These are phyloP conservation scores for Stigmatopora argus DNA, from an alignment of 2,113 vertebrate species.

Conservation along the genomic window DNA sequence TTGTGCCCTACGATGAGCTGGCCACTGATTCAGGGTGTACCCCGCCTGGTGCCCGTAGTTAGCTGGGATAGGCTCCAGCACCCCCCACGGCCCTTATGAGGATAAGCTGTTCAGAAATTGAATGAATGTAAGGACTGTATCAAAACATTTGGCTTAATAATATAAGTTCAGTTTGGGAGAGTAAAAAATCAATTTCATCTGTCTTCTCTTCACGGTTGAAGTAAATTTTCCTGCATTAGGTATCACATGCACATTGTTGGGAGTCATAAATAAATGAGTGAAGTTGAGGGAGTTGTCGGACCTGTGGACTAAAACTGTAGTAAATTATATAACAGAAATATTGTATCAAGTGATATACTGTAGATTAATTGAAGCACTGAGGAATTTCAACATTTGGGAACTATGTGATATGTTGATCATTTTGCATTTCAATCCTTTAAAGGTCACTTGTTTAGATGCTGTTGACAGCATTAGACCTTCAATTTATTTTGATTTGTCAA, in stretches of 20 bases:
- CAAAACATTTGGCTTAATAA: too few species aligned
- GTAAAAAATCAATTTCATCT: neutral
- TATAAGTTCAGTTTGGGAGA: neutral
- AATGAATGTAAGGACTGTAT: too few species aligned
- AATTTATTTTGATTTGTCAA: too few species aligned
- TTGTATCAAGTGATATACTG: neutral
- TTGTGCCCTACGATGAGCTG: too few species aligned
- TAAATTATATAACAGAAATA: conserved; percentile 3
- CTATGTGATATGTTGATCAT: neutral
- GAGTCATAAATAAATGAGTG: conserved; percentile 2
- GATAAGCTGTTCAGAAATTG: too few species aligned
- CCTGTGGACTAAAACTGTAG: neutral
- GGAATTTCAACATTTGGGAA: neutral
- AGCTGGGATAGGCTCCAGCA: too few species aligned
- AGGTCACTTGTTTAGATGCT: too few species aligned
- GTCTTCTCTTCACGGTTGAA: neutral
- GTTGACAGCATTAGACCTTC: too few species aligned
- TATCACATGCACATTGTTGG: neutral
- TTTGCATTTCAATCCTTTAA: too few species aligned
- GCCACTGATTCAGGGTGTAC: too few species aligned
- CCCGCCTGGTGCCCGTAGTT: too few species aligned
- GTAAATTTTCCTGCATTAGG: neutral
- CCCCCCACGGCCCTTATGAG: too few species aligned
- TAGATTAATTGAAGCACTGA: neutral
- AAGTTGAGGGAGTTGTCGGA: neutral